Evolutionary conservation across 2,888 invertebrate species (phyloP), one percentile per base, ranked within the genome.

Genomic region (Syritta pipiens): DNA sequence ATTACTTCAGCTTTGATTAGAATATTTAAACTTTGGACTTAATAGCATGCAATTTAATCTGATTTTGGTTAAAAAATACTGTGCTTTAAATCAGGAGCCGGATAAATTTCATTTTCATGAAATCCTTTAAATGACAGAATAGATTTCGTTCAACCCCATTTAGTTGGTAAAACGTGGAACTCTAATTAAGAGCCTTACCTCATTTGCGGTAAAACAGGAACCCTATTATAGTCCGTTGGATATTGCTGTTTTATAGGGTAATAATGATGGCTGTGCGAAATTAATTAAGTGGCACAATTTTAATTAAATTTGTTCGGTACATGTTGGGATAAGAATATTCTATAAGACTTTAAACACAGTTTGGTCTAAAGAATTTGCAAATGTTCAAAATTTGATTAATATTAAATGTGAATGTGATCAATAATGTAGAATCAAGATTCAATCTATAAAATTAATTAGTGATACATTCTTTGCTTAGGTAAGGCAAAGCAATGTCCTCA

Each of bases 221-320:
- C 63, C 69, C 63, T 77, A 71, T 77, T 71, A 77, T 77, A 77
- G 76, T 71, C 57, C 57, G 51, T 59, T 57, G 71, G 44, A 77
- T 71, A 71, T 71, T 65, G 71, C 71, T 53, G 55, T 69, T 63
- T 65, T 65, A 77, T 77, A 49, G 59, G 76, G 57, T 71, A 71
- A 71, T 77, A 77, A 77, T 77, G 44, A 77, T 77, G 63, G 71
- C 76, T 59, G 63, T 63, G 71, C 35, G 59, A 63, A 77, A 71
- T 77, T 77, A 77, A 77, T 77, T 71, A 77, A 77, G 76, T 77
- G 71, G 63, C 63, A 71, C 71, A 63, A 65, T 77, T 77, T 77
- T 77, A 77, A 77, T 77, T 77, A 77, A 77, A 71, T 59, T 77
- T 71, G 59, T 65, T 44, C 46, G 20, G 37, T 46, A 28, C 30